Evolutionary conservation across 2,113 vertebrate genomes (phyloP).

Genomic region (Pithys albifrons): DNA sequence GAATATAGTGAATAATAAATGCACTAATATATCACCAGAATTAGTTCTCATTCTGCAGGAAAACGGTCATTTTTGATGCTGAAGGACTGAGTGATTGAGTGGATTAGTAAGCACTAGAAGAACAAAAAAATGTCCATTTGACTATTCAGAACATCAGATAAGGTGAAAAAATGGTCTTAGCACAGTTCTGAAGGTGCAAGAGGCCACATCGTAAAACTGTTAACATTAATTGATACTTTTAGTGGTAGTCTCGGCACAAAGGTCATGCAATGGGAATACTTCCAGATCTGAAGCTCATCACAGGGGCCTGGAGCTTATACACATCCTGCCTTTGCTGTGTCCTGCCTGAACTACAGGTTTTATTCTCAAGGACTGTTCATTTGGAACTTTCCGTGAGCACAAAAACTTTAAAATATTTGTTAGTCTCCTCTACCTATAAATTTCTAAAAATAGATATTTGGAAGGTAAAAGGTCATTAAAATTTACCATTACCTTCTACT

Average conservation of each 20-base stretch:
- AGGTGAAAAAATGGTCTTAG: neutral
- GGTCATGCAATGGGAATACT: neutral
- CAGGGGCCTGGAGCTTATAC: neutral
- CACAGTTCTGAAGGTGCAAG: neutral
- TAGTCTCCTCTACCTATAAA: neutral
- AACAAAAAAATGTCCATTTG: neutral
- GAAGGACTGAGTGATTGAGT: neutral
- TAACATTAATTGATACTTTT: neutral
- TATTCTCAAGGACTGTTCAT: neutral
- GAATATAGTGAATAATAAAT: neutral
- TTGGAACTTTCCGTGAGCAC: neutral
- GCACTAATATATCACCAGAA: neutral
- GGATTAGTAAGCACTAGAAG: neutral
- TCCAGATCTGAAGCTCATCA: neutral
- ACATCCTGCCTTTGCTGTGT: neutral
- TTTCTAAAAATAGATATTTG: slow-evolving; percentile 10
- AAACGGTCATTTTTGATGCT: neutral
- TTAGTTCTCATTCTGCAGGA: neutral
- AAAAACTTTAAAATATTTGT: slow-evolving; percentile 12
- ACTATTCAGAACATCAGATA: neutral
- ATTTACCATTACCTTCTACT: neutral
- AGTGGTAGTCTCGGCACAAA: neutral
- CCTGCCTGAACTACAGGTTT: neutral
- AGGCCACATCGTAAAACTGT: neutral
- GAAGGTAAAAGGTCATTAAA: neutral